A percentile compares a stretch with the other conserved stretches of the same genome.
These are phyloP conservation scores for Silurus meridionalis DNA, from an alignment of 2,113 vertebrate species.

Conservation along the genomic window DNA sequence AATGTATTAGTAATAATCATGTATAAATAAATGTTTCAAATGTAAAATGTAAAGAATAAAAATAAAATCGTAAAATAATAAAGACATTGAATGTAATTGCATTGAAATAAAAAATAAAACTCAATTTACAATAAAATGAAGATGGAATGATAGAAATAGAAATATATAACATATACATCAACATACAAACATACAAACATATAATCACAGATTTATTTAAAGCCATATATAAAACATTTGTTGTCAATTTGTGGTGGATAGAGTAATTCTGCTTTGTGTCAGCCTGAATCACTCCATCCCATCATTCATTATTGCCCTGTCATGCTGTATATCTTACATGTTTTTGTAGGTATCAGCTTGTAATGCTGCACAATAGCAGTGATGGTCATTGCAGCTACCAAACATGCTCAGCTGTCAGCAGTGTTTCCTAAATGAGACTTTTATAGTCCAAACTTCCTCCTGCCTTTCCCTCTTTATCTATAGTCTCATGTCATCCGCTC, in stretches of 20 bases:
- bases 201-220: background rate
- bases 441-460: constrained; percentile 26
- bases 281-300: background rate
- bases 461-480: constrained; percentile 24
- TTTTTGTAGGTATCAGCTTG: background rate
- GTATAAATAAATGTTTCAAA: too few relatives aligned
- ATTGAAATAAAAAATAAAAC: too few relatives aligned
- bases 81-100: too few relatives aligned
- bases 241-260: background rate
- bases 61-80: too few relatives aligned
- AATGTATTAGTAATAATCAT: too few relatives aligned
- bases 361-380: background rate
- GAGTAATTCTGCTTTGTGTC: background rate
- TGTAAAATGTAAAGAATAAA: too few relatives aligned
- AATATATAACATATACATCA: too few relatives aligned
- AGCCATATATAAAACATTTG: background rate
- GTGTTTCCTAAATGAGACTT: constrained; percentile 18
- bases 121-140: too few relatives aligned
- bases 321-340: background rate
- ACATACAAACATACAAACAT: too few relatives aligned
- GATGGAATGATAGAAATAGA: too few relatives aligned
- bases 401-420: background rate
- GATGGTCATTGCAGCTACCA: background rate
- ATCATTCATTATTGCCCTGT: background rate
- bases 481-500: constrained; percentile 39